Evolutionary conservation across 2,888 invertebrate genomes (phyloP), one percentile per base, ranked within the genome.

Genomic region (Teleogryllus oceanicus): DNA sequence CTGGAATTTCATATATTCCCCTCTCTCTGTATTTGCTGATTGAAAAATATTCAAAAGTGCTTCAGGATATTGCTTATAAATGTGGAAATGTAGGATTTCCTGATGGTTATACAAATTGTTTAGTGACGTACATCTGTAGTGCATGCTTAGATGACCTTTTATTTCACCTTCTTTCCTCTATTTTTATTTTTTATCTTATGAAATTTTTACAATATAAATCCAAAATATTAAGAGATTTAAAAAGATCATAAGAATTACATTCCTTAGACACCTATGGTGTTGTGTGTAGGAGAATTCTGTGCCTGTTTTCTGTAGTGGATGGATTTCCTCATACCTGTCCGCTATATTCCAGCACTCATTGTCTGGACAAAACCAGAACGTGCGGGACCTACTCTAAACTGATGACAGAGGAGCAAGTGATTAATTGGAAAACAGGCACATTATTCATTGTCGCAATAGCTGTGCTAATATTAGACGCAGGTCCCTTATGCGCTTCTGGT

Each of bases 401-500:
- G 11, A 50, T 77, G 74, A 20, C n/a, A 49, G 75, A 51, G 50
- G n/a, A 62, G 62, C 75, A 81, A 78, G 49, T 24, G 49, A 49
- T 74, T 80, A 74, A 24, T 77, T 79, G 37, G 81, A 79, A 81
- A 81, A 80, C 80, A 80, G 80, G 81, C 80, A 80, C 81, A 81
- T 79, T 24, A 21, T 76, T 20, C 51, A 37, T 24, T 80, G 20
- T 49, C 20, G 51, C 50, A 51, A 74, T 20, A 8, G 37, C 49
- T 75, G 49, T 37, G 12, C n/a, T 79, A 49, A 10, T 75, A 24
- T n/a, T 78, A 10, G 21, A 24, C 83, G 79, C 83, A 84, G 85
- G 85, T 86, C 84, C 85, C 88, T 89, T 88, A 90, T 88, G 88
- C 62, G 62, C 62, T 88, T 89, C 90, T 90, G 90, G 90, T 90